Evolutionary conservation across 2,113 vertebrate species (phyloP), one percentile per base, ranked within the genome.

Genomic region (Todiramphus saurophagus): DNA sequence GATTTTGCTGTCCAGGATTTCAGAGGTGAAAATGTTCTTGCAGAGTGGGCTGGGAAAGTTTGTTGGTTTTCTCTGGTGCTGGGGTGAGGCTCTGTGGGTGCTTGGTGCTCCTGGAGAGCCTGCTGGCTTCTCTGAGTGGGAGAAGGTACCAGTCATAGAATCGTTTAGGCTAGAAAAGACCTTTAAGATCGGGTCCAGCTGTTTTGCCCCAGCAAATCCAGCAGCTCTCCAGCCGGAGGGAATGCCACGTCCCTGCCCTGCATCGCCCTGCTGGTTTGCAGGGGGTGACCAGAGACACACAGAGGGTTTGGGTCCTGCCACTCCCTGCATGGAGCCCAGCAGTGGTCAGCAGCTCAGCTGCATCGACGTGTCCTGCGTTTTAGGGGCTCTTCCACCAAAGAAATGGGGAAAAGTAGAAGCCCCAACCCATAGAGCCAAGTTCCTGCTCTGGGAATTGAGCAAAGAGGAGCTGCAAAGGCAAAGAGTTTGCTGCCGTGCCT

Each of bases 341-440:
- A 2, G 68, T 16, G 14, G 20, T 12, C 56, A 2, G 67, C 16
- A 3, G 59, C 58, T 33, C 4, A 1, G 76, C 59, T 66, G 70
- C n/a, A 1, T 62, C 64, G 2, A 0, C 2, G 19, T 16, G 9
- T 27, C 30, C 66, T 7, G 48, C 41, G 0, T 48, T 44, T 35
- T 31, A 23, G 30, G 48, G 25, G 16, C 63, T 39, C 16, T 55
- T 44, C 24, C 43, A 25, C 24, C n/a, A 27, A 11, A 25, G 41
- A 44, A 19, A 20, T 16, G 7, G 25, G 23, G 41, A 37, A 53
- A 33, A 53, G 16, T 6, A 28, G 48, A 28, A 79, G 58, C 39
- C 33, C 46, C 5, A 39, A 46, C 11, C 46, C 2, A 1, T 9
- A 16, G 58, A 72, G 56, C 59, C 35, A 11, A 17, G 41, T 30